Evolutionary conservation across 2,888 invertebrate species (phyloP).

Genomic region (Caradrina kadenii): DNA sequence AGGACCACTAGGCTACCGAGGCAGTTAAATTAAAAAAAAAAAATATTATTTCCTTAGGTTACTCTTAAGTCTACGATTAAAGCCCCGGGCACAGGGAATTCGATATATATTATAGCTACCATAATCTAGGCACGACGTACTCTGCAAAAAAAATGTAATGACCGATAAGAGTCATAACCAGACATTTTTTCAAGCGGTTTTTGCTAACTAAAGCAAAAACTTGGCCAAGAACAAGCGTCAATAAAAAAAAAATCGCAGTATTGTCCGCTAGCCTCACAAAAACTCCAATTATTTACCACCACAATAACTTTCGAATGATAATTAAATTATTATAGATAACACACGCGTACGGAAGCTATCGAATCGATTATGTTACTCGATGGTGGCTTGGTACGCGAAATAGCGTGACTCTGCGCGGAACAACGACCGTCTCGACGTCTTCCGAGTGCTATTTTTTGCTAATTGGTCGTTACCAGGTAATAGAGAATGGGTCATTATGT

Average conservation of each 20-base stretch:
- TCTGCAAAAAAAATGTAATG: constrained; percentile 17
- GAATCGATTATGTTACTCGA: constrained; percentile 48
- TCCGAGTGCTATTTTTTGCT: constrained; percentile 56
- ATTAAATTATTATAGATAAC: constrained; percentile 71
- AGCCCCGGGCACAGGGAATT: too few relatives aligned
- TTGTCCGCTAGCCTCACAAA: constrained; percentile 52
- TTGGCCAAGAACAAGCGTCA: constrained; percentile 12
- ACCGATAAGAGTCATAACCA: not conserved
- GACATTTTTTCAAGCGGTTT: not conserved
- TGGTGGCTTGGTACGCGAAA: constrained; percentile 40
- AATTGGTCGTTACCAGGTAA: constrained; percentile 46
- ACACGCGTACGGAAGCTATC: constrained; percentile 73
- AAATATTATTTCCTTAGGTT: too few relatives aligned
- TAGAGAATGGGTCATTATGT: constrained; percentile 54
- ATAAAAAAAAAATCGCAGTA: constrained; percentile 16
- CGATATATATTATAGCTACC: too few relatives aligned
- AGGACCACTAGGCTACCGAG: too few relatives aligned
- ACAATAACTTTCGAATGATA: constrained; percentile 70
- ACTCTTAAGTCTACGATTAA: too few relatives aligned
- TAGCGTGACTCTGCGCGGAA: constrained; percentile 70
- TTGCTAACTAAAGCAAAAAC: constrained; percentile 24
- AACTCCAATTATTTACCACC: constrained; percentile 60
- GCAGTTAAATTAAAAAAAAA: too few relatives aligned
- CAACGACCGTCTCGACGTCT: constrained; percentile 54
- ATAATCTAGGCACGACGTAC: not conserved